phyloP scores from a whole-genome alignment of 2,888 invertebrate genomes.

The Xylocampa areola region DNA sequence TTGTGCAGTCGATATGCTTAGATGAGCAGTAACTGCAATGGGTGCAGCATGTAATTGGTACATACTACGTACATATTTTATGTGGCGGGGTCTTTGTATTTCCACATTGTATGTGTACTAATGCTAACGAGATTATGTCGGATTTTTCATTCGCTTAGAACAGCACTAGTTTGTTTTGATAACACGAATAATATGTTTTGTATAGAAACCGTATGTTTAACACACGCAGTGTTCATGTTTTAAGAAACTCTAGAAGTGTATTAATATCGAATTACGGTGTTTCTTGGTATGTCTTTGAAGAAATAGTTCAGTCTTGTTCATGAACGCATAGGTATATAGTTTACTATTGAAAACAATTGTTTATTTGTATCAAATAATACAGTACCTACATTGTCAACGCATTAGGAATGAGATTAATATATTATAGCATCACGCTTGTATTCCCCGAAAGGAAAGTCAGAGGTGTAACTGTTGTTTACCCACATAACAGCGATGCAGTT shows the following conservation, averaged over 20 bases:
- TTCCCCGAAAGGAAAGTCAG: too few relatives aligned
- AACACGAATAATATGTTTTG: conserved; percentile 2
- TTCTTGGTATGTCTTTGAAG: conserved; percentile 23
- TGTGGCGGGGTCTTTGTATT: conserved; percentile 26
- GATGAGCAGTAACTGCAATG: conserved; percentile 62
- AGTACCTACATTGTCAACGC: too few relatives aligned
- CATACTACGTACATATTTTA: conserved; percentile 18
- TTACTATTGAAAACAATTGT: too few relatives aligned
- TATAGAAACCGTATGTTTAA: neutral
- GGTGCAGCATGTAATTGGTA: conserved; percentile 54
- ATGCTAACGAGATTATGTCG: conserved; percentile 12
- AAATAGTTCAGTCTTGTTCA: conserved; percentile 19
- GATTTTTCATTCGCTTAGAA: conserved; percentile 2
- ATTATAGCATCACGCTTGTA: too few relatives aligned
- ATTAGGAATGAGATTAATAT: too few relatives aligned
- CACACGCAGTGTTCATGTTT: conserved; percentile 15
- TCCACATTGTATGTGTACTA: too few relatives aligned
- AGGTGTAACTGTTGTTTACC: too few relatives aligned
- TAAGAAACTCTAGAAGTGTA: conserved; percentile 20
- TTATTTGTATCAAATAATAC: too few relatives aligned
- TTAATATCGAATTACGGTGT: conserved; percentile 26
- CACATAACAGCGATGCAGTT: too few relatives aligned
- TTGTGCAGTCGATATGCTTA: conserved; percentile 61
- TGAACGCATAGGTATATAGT: too few relatives aligned
- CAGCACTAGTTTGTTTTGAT: conserved; percentile 4